Evolutionary conservation across 2,113 vertebrate genomes (phyloP).

Genomic region (Coturnix japonica): DNA sequence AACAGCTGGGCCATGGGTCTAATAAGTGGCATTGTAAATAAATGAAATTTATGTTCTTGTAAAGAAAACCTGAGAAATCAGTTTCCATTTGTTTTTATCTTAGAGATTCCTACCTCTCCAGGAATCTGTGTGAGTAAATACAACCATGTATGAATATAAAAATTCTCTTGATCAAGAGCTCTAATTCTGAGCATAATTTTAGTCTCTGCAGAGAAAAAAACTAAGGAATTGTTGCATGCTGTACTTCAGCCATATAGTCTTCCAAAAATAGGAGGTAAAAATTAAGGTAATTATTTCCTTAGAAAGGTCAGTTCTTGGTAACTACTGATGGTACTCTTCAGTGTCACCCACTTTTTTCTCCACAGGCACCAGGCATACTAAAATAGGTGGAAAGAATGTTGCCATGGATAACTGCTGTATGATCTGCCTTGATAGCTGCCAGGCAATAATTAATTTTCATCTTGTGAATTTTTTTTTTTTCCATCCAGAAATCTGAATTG

Average conservation of each 20-base stretch:
- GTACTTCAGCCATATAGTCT: neutral
- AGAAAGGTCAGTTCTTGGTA: neutral
- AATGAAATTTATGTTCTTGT: neutral
- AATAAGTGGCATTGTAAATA: neutral
- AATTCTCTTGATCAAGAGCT: neutral
- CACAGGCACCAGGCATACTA: too few relatives aligned
- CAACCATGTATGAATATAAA: neutral
- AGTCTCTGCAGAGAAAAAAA: neutral
- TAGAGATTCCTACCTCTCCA: neutral
- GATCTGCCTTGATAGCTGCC: too few relatives aligned
- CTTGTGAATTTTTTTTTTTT: neutral
- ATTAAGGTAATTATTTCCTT: neutral
- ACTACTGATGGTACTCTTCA: neutral
- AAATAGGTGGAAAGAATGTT: neutral
- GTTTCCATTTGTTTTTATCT: slow-evolving; percentile 1
- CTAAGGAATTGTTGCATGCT: neutral
- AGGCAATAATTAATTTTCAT: neutral
- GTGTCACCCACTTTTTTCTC: neutral
- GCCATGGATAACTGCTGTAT: neutral
- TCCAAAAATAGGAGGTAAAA: neutral
- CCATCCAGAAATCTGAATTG: neutral
- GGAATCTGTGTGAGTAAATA: slow-evolving; percentile 8
- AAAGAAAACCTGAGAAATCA: neutral
- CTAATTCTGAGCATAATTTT: neutral
- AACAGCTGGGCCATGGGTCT: neutral